A percentile compares a stretch with the other conserved stretches of the same genome.
Conservation (phyloP, 2,797 vertebrate genomes). For the Paedocypris micromegethes region DNA sequence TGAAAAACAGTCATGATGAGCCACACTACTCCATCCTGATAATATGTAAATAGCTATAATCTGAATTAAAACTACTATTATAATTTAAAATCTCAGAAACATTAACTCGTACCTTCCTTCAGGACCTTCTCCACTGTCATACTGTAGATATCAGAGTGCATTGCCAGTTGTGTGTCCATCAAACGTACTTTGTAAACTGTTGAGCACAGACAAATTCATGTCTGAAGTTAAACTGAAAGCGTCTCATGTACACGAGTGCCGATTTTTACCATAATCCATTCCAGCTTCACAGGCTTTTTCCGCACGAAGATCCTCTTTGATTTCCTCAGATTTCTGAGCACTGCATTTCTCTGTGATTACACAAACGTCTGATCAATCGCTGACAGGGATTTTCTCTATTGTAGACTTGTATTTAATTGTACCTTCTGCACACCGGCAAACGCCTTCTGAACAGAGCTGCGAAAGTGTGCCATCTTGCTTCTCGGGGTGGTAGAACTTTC, state of each 20-base stretch:
- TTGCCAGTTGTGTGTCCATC: not conserved
- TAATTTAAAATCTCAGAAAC: too few species aligned
- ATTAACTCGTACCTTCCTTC: conserved; percentile 54
- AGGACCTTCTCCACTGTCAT: conserved; percentile 46
- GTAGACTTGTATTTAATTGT: not conserved
- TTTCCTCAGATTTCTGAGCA: not conserved
- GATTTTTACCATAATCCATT: conserved; percentile 43
- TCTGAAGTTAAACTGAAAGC: not conserved
- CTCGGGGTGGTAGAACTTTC: conserved; percentile 39
- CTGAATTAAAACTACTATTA: too few species aligned
- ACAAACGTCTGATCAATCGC: not conserved
- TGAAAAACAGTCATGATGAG: not conserved
- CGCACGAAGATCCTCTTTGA: not conserved
- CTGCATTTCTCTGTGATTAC: conserved; percentile 33
- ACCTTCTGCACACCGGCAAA: conserved; percentile 46
- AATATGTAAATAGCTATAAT: too few species aligned
- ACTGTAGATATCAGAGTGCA: conserved; percentile 51
- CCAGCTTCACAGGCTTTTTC: conserved; percentile 33
- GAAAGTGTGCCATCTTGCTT: conserved; percentile 18
- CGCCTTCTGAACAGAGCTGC: conserved; percentile 19
- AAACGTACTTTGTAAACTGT: not conserved
- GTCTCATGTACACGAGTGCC: not conserved
- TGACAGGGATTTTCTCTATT: not conserved
- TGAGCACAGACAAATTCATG: not conserved
- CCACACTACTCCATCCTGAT: too few species aligned